These are phyloP conservation scores for Noctua pronuba DNA, from an alignment of 2,888 invertebrate species.

Conservation along the genomic window DNA sequence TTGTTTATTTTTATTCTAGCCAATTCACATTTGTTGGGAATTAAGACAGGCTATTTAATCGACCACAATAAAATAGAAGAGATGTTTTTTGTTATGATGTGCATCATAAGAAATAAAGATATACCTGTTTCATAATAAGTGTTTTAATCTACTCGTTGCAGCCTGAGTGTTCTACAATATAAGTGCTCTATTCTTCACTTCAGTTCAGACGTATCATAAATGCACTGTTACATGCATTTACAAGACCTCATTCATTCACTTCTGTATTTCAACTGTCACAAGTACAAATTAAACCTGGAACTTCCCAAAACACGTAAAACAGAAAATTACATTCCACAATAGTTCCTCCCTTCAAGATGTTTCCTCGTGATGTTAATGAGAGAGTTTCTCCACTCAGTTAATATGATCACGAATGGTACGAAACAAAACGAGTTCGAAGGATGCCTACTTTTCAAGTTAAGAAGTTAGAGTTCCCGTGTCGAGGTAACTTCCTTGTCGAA, in stretches of 20 bases:
- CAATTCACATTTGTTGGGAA: background rate
- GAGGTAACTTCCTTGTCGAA: conserved; percentile 33
- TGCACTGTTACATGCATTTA: background rate
- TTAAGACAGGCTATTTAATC: background rate
- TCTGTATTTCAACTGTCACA: background rate
- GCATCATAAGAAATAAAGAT: no score
- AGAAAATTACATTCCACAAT: conserved; percentile 34
- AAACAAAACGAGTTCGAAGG: conserved; percentile 50
- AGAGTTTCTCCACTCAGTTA: conserved; percentile 46
- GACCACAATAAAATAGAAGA: no score
- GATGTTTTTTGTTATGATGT: no score
- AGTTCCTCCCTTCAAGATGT: conserved; percentile 16
- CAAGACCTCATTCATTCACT: background rate
- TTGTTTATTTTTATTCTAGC: background rate
- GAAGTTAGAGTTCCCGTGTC: conserved; percentile 27
- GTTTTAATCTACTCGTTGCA: no score
- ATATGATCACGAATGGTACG: conserved; percentile 52
- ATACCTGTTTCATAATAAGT: no score
- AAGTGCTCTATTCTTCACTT: no score
- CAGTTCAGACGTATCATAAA: no score
- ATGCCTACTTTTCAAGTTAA: conserved; percentile 46
- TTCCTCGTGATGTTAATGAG: conserved; percentile 47
- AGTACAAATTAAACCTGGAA: background rate
- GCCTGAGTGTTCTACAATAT: no score
- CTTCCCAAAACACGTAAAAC: conserved; percentile 7